Percentiles rank a stretch among this genome's conserved stretches.
phyloP scores from a whole-genome alignment of 2,113 vertebrate species.

The Silurus asotus region DNA sequence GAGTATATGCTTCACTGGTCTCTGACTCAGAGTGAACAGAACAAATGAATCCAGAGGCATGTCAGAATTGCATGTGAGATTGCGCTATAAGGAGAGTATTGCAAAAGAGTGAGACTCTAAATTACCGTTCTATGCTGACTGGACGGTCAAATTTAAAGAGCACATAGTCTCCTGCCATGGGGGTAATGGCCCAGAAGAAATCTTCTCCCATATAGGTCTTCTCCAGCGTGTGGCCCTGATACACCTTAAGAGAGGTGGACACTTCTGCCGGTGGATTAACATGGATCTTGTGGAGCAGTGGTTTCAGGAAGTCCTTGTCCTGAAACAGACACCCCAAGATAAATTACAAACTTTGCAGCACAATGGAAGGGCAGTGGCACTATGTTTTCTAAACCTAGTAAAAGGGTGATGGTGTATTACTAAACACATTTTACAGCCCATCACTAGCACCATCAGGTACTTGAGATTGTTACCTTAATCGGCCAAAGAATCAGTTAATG shows the following conservation, averaged over 20 bases:
- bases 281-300: conserved; percentile 95
- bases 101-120: not conserved
- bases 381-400: not conserved
- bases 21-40: conserved; percentile 5
- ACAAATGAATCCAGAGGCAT: not conserved
- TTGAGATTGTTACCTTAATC: not conserved
- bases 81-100: conserved; percentile 43
- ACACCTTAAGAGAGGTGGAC: conserved; percentile 95
- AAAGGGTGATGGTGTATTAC: not conserved
- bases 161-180: conserved; percentile 88
- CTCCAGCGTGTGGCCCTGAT: conserved; percentile 94
- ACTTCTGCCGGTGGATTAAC: conserved; percentile 97
- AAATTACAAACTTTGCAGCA: not conserved
- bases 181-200: conserved; percentile 98
- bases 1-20: not conserved
- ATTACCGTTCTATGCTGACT: conserved; percentile 88
- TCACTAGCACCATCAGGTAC: not conserved
- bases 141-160: conserved; percentile 96
- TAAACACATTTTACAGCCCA: not conserved
- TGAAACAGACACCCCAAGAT: conserved; percentile 61
- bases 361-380: not conserved
- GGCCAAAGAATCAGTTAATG: not conserved
- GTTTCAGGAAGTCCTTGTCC: conserved; percentile 99
- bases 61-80: not conserved
- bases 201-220: conserved; percentile 97